These are phyloP conservation scores for Andrena minutula DNA, from an alignment of 2,888 invertebrate genomes.

Conservation along the genomic window DNA sequence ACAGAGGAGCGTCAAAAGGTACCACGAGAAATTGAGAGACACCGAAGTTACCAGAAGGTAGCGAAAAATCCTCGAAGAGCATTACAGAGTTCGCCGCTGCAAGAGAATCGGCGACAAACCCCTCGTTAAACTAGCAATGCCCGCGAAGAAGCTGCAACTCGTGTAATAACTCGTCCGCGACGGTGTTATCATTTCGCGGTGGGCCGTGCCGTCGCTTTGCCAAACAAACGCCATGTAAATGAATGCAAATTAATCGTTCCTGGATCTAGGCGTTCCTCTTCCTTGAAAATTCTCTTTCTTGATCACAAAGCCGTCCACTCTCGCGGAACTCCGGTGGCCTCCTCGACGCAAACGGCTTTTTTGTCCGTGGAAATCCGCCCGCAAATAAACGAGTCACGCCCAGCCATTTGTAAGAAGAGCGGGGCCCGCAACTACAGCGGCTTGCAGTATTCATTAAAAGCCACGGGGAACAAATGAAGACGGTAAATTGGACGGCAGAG, in stretches of 20 bases:
- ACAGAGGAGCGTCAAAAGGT: background rate
- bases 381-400: constrained; percentile 72
- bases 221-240: constrained; percentile 57
- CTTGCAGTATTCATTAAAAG: constrained; percentile 61
- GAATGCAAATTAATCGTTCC: constrained; percentile 63
- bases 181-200: constrained; percentile 52
- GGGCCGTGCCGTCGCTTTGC: constrained; percentile 12
- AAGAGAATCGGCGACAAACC: constrained; percentile 34
- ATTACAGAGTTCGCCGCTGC: constrained; percentile 6
- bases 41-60: background rate
- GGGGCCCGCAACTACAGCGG: constrained; percentile 46
- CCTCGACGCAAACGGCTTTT: constrained; percentile 60
- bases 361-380: constrained; percentile 56
- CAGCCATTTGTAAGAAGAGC: constrained; percentile 64
- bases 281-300: constrained; percentile 55
- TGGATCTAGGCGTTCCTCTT: constrained; percentile 44
- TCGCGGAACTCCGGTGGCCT: constrained; percentile 44
- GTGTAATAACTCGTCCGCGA: constrained; percentile 56
- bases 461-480: constrained; percentile 50
- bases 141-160: constrained; percentile 38
- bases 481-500: constrained; percentile 49
- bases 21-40: background rate
- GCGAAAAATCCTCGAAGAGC: background rate
- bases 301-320: constrained; percentile 62
- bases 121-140: constrained; percentile 43